Evolutionary conservation across 2,888 invertebrate genomes (phyloP), one percentile per base, ranked within the genome.

Genomic region (Schizotus pectinicornis): DNA sequence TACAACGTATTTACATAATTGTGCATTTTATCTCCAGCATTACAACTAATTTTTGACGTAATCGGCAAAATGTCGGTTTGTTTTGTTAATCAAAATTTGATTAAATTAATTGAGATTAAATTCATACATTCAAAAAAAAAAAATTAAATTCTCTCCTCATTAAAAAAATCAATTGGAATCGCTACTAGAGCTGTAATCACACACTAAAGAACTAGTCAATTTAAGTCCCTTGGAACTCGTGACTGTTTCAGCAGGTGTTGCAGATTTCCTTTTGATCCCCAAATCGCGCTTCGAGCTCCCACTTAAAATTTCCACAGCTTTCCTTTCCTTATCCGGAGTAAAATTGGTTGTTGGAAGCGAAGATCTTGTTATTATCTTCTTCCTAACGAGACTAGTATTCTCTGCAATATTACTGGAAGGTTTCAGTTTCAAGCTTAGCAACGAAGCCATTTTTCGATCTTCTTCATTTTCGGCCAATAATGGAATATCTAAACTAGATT

Each of bases 391-490:
- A 48, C 76, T 74, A 1, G 73, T 74, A 59, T 81, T 83, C 71
- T 88, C 87, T 47, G 83, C 81, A 34, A 87, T 84, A 78, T 86
- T 85, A 73, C 80, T 83, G 6, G 61, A 79, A 1, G 89, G 87
- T 72, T 86, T 85, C 2, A 91, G 79, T 72, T 87, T 85, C 39
- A 91, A 80, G 53, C 88, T 84, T 63, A 94, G 84, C 3, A 95
- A 81, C 0, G 88, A 84, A 0, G 96, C 96, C 79, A 94, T 82
- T 74, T 87, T 87, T 49, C 85, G 83, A 74, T 97, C 96, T 58
- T 94, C 91, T 49, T 88, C 87, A 12, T 83, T 83, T 79, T 97
- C 96, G 1, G 90, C 87, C 0, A 95, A 80, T 3, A 97, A 82
- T 6, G 84, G 81, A 37, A 97, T 91, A 69, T 90, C 86, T 12